Evolutionary conservation across 2,113 vertebrate species (phyloP).

Genomic region (Chamaetylas fuelleborni): DNA sequence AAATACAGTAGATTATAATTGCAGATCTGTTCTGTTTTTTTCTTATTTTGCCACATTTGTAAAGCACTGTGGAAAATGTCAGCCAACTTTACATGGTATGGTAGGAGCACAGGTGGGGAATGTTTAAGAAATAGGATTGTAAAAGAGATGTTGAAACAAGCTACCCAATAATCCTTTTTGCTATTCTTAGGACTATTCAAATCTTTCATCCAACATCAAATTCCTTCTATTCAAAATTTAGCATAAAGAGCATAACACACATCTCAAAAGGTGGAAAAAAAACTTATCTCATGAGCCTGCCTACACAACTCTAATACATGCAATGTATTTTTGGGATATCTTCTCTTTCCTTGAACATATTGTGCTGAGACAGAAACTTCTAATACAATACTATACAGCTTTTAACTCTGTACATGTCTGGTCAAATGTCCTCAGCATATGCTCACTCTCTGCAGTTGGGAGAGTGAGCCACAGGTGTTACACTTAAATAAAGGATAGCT

Average conservation of each 20-base stretch:
- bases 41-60: background rate
- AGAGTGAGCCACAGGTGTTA: background rate
- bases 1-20: conserved; percentile 25
- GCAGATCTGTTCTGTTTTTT: conserved; percentile 11
- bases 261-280: background rate
- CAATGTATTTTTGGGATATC: background rate
- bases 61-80: conserved; percentile 22
- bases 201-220: background rate
- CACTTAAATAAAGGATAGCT: background rate
- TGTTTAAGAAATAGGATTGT: conserved; percentile 3
- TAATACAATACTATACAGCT: background rate
- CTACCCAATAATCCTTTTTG: background rate
- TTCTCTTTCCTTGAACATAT: background rate
- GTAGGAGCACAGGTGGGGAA: background rate
- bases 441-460: background rate
- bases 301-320: background rate
- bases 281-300: background rate
- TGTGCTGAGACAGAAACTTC: background rate
- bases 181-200: conserved; percentile 20
- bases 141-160: background rate
- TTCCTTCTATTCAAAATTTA: conserved; percentile 29
- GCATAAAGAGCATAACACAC: background rate
- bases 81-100: background rate
- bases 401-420: background rate
- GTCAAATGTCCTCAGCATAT: conserved; percentile 2